Conservation (phyloP, 2,797 vertebrate genomes). For the Enteromius mattozi region DNA sequence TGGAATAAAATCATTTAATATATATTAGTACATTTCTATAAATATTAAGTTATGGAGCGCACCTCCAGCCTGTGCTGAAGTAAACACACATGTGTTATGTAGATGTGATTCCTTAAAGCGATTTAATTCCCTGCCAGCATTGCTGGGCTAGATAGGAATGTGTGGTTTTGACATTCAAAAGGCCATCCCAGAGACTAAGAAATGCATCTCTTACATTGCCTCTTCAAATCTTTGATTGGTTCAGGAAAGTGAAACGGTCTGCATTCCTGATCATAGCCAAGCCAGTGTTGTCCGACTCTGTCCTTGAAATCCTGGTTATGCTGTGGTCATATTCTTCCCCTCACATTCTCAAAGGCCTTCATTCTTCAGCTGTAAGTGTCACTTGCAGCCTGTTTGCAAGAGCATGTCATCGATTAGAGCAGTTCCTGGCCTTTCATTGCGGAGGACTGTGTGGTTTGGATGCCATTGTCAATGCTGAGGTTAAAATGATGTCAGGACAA, state of each 20-base stretch:
- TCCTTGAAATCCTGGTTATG: neutral
- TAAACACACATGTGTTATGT: neutral
- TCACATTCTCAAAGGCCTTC: neutral
- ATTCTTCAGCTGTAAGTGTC: slow-evolving; percentile 23
- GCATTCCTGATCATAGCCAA: neutral
- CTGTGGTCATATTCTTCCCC: slow-evolving; percentile 2
- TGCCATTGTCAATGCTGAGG: neutral
- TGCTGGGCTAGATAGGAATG: slow-evolving; percentile 54
- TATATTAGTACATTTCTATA: neutral
- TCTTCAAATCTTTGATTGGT: neutral
- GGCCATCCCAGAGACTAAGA: slow-evolving; percentile 27
- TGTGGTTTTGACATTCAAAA: slow-evolving; percentile 53
- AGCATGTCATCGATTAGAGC: neutral
- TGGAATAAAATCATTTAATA: neutral
- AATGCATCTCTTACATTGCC: neutral
- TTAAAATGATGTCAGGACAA: slow-evolving; percentile 16
- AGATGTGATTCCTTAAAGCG: neutral
- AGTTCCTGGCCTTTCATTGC: neutral
- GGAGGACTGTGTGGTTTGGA: slow-evolving; percentile 31
- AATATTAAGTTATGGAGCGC: neutral
- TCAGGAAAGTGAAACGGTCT: neutral
- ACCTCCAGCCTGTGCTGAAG: neutral
- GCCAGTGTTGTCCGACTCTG: neutral
- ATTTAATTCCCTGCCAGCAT: slow-evolving; percentile 31
- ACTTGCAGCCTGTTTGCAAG: neutral